Evolutionary conservation across 2,888 invertebrate genomes (phyloP), one percentile per base, ranked within the genome.

Genomic region (Lycaena phlaeas): DNA sequence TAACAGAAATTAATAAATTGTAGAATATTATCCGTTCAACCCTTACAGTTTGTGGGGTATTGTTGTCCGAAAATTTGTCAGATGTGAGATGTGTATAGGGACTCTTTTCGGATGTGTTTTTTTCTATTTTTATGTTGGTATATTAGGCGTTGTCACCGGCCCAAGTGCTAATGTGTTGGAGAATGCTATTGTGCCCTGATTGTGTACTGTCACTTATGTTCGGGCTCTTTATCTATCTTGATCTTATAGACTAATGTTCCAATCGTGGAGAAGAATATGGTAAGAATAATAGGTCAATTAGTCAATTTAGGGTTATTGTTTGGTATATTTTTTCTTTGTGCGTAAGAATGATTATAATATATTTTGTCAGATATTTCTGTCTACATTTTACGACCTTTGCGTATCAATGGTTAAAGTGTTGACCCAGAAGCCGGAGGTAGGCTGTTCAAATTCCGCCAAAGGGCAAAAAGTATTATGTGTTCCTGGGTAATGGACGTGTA

Each of bases 1-100:
- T 14, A 47, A 37, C 4, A 29, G 51, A 36, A 53, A 17, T 38
- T 31, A 14, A 43, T 55, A 42, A 3, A 43, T 70, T 53, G 73
- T 53, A 31, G 54, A 52, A 57, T 61, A 57, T 67, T 68, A 66
- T 71, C 67, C 71, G 67, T 77, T 78, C 76, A 77, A 76, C 78
- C 78, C 76, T 74, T 74, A 68, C 65, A 70, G 70, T 64, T 67
- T 53, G 55, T 56, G 57, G 42, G 49, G 61, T 60, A 71, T 81
- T 81, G 81, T 79, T 77, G 72, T 71, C 60, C 54, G 55, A 73
- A 53, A 81, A 81, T 81, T 82, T 81, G 82, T 82, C 82, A 79
- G 81, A 75, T 72, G 69, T 59, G 66, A 65, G 68, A 69, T 69
- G 72, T 67, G 73, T 67, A 68, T 68, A 52, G 67, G 66, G 64